Percentiles rank a stretch among this genome's conserved stretches.
Evolutionary conservation across 2,113 vertebrate genomes (phyloP).

Genomic region (Neolamprologus brichardi): DNA sequence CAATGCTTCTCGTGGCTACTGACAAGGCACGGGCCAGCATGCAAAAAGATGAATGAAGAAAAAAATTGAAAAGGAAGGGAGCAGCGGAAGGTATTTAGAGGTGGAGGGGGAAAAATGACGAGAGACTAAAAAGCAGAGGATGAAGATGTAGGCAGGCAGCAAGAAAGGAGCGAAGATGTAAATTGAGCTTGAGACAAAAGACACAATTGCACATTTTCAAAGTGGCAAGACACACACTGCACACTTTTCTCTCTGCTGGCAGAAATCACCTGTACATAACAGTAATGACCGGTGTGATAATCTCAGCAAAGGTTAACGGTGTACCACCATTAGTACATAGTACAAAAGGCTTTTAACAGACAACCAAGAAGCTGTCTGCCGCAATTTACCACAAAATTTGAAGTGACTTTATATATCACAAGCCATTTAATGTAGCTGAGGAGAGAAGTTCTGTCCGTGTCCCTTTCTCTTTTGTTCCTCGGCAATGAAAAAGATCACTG

Average conservation of each 20-base stretch:
- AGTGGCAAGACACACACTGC: conserved; percentile 54
- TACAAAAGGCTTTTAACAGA: conserved; percentile 69
- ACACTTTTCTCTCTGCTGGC: conserved; percentile 58
- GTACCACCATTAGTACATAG: conserved; percentile 54
- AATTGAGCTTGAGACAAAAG: conserved; percentile 48
- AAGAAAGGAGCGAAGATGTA: conserved; percentile 65
- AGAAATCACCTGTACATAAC: conserved; percentile 73
- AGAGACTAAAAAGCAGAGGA: conserved; percentile 13
- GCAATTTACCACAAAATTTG: conserved; percentile 66
- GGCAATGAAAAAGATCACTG: conserved; percentile 35
- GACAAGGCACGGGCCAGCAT: neutral
- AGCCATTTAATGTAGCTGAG: conserved; percentile 46
- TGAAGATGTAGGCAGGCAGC: conserved; percentile 64
- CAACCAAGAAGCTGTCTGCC: conserved; percentile 46
- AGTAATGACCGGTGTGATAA: conserved; percentile 77
- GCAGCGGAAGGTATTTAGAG: neutral
- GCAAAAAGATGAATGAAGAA: neutral
- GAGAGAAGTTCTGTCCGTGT: conserved; percentile 41
- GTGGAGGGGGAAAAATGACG: neutral
- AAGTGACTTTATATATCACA: conserved; percentile 58
- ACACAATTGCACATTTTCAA: conserved; percentile 71
- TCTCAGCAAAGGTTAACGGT: conserved; percentile 69
- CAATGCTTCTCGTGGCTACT: conserved; percentile 14
- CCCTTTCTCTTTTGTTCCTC: conserved; percentile 40
- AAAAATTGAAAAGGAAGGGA: conserved; percentile 40